These are phyloP conservation scores for Microtus pennsylvanicus DNA, from an alignment of 2,113 vertebrate genomes.

Conservation along the genomic window DNA sequence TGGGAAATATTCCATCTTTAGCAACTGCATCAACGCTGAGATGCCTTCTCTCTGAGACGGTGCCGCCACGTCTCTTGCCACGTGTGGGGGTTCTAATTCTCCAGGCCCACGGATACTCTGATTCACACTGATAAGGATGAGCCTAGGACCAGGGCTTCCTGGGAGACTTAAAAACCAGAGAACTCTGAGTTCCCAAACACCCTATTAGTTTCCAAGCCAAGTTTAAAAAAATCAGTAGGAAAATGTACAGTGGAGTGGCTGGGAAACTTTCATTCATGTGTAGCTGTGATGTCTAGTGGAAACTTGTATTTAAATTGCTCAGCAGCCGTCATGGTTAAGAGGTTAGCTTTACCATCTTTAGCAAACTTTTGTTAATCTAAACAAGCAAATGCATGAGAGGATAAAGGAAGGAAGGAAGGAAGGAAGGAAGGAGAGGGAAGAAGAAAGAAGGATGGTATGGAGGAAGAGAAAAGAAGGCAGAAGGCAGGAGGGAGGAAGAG, in stretches of 20 bases:
- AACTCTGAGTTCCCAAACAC: conserved; percentile 82
- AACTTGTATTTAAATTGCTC: neutral
- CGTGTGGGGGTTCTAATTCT: conserved; percentile 76
- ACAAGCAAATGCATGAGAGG: neutral
- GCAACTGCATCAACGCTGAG: conserved; percentile 74
- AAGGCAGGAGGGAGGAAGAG: too few species aligned
- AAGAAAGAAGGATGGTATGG: neutral
- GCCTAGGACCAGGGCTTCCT: neutral
- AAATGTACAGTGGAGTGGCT: neutral
- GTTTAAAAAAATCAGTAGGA: conserved; percentile 49
- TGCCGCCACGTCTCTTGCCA: conserved; percentile 70
- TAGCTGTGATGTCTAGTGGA: conserved; percentile 46
- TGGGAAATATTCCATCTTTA: conserved; percentile 80
- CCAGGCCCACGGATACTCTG: conserved; percentile 70
- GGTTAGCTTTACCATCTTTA: neutral
- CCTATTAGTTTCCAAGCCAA: conserved; percentile 73
- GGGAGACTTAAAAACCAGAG: conserved; percentile 66
- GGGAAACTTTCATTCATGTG: conserved; percentile 13
- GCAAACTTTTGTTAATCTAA: conserved; percentile 62
- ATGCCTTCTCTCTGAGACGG: conserved; percentile 64
- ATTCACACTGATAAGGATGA: conserved; percentile 31
- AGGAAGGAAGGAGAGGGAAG: accelerated
- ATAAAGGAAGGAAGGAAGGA: accelerated
- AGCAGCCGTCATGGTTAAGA: conserved; percentile 21
- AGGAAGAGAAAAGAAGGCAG: neutral